Evolutionary conservation across 2,888 invertebrate species (phyloP).

Genomic region (Dicranocentrus wangi): DNA sequence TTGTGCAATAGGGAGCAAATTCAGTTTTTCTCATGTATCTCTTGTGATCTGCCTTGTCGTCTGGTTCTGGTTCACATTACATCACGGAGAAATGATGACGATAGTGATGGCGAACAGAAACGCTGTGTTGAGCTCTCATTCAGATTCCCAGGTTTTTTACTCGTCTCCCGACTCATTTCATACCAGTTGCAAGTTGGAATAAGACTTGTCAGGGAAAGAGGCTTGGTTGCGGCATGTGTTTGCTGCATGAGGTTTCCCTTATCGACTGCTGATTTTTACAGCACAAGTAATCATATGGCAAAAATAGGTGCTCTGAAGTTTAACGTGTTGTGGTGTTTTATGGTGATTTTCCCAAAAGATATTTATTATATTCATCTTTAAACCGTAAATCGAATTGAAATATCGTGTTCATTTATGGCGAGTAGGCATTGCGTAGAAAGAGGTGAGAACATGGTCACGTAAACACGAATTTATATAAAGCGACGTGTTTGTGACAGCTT

Average conservation of each 20-base stretch:
- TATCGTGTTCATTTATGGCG: not conserved
- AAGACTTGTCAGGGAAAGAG: too few relatives aligned
- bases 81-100: not conserved
- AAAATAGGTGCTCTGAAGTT: not conserved
- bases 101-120: not conserved
- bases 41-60: not conserved
- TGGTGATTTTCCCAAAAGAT: not conserved
- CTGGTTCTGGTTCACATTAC: not conserved
- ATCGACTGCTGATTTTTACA: too few relatives aligned
- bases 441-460: not conserved
- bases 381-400: not conserved
- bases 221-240: too few relatives aligned
- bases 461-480: not conserved
- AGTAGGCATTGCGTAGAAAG: not conserved
- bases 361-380: not conserved
- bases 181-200: too few relatives aligned
- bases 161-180: too few relatives aligned
- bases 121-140: not conserved
- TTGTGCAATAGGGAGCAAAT: not conserved
- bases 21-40: not conserved
- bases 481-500: conserved; percentile 24
- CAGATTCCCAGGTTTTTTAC: not conserved
- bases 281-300: too few relatives aligned
- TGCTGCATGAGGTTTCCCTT: too few relatives aligned
- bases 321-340: not conserved